Evolutionary conservation across 2,113 vertebrate species (phyloP).

Genomic region (Alaudala cheleensis): DNA sequence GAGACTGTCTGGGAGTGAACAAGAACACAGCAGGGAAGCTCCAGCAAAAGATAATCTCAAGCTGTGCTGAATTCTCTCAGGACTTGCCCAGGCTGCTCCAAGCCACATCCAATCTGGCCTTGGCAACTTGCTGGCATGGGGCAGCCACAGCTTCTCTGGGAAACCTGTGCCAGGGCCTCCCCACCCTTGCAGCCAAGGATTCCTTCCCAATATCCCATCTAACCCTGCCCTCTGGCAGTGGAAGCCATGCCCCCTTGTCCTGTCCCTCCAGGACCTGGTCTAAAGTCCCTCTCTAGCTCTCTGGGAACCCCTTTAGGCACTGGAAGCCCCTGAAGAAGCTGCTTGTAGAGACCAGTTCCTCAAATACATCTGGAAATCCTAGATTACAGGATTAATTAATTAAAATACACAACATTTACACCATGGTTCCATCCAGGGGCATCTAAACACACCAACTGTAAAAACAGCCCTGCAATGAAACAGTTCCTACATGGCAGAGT

Average conservation of each 20-base stretch:
- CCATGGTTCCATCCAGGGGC: not conserved
- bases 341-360: not conserved
- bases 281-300: not conserved
- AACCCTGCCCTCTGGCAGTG: not conserved
- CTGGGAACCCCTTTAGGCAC: not conserved
- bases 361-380: not conserved
- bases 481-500: not conserved
- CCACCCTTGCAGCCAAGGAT: not conserved
- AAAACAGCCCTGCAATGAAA: not conserved
- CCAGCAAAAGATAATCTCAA: not conserved
- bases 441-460: not conserved
- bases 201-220: not conserved
- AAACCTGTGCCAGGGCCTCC: accelerated
- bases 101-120: not conserved
- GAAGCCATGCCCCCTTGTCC: not conserved
- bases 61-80: not conserved
- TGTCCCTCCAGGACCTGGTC: not conserved
- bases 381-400: no score
- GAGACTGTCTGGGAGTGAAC: not conserved
- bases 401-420: not conserved
- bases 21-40: not conserved
- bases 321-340: not conserved
- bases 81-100: not conserved
- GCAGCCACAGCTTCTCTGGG: not conserved
- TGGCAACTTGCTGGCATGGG: not conserved